Base-by-base conservation (phyloP, 2,113 vertebrate species). In the Protobothrops flavoviridis region DNA sequence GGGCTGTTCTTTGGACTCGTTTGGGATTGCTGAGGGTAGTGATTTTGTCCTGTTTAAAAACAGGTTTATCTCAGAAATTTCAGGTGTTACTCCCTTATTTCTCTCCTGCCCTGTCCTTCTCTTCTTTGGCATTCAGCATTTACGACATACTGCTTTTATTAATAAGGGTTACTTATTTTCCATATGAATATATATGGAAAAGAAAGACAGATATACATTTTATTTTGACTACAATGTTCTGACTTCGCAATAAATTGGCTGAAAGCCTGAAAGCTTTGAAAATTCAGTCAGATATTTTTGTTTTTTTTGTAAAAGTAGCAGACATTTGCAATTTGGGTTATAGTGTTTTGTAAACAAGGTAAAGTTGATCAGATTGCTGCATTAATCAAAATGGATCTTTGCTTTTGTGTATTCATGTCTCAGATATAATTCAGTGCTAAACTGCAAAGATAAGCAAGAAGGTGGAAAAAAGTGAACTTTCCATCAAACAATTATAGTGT, bases 401-500 rank as follows among this genome's bases (percentile, higher is more conserved):
- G 85, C 57, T 89, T 93, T 96, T 93, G 95, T 96, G 90, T 95
- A 86, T 96, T 95, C 26, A 29, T 87, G 45, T 95, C 89, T 94
- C 95, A 96, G 53, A 95, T 92, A 95, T 92, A 93, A 96, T 96
- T 96, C 95, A 92, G 91, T 96, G 95, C 90, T 95, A 93, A 96
- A 95, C 95, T 33, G 94, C 17, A 93, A 95, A 95, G 93, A 17
- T 94, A 94, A 96, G 95, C 94, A 95, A 95, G 96, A 95, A 94
- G 94, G 93, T 93, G 92, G 97, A 88, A 95, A 97, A 96, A 96
- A 92, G 95, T 86, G 91, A 93, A 94, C 94, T 97, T 97, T 96
- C 96, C 96, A 95, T 97, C 96, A 97, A 95, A 95, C 55, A 56
- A 91, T 87, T 95, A 96, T 94, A 64, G 94, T 92, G 87, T 94